These are phyloP conservation scores for Dynastes hyllus DNA, from an alignment of 2,888 invertebrate species.

Conservation along the genomic window DNA sequence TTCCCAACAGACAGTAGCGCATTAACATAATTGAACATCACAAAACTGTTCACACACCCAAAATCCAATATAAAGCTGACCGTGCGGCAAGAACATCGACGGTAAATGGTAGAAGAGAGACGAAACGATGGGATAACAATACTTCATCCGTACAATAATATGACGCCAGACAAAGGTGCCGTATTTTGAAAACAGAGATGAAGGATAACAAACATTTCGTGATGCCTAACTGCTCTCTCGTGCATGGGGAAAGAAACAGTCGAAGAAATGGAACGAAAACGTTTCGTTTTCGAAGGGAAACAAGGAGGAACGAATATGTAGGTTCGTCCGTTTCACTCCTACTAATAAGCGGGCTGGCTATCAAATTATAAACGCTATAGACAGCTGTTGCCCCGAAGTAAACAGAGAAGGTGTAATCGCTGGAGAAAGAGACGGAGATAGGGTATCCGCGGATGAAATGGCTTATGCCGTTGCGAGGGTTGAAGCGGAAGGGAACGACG, in stretches of 20 bases:
- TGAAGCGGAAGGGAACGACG: slow-evolving; percentile 1
- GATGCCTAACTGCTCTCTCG: slow-evolving; percentile 20
- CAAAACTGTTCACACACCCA: slow-evolving; percentile 46
- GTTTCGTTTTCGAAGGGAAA: background rate
- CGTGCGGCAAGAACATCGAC: slow-evolving; percentile 4
- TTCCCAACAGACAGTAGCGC: slow-evolving; percentile 29
- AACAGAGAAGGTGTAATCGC: slow-evolving; percentile 41
- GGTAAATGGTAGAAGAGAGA: slow-evolving; percentile 9
- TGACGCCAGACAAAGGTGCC: slow-evolving; percentile 45
- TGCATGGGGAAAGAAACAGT: slow-evolving; percentile 35
- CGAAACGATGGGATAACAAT: slow-evolving; percentile 31
- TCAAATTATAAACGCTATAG: slow-evolving; percentile 44
- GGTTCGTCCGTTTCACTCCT: slow-evolving; percentile 35
- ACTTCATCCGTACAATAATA: slow-evolving; percentile 42
- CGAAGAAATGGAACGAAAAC: slow-evolving; percentile 15
- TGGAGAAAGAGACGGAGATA: slow-evolving; percentile 36
- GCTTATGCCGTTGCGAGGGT: slow-evolving; percentile 26
- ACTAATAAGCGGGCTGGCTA: slow-evolving; percentile 45
- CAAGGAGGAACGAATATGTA: background rate
- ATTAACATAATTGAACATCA: slow-evolving; percentile 46
- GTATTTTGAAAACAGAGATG: slow-evolving; percentile 38
- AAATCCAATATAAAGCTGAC: slow-evolving; percentile 44
- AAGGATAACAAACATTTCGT: slow-evolving; percentile 35
- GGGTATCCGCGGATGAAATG: slow-evolving; percentile 42
- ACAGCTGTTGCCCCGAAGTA: slow-evolving; percentile 46